A percentile compares a stretch with the other conserved stretches of the same genome.
phyloP scores from a whole-genome alignment of 2,888 invertebrate species.

The Tenthredo livida region DNA sequence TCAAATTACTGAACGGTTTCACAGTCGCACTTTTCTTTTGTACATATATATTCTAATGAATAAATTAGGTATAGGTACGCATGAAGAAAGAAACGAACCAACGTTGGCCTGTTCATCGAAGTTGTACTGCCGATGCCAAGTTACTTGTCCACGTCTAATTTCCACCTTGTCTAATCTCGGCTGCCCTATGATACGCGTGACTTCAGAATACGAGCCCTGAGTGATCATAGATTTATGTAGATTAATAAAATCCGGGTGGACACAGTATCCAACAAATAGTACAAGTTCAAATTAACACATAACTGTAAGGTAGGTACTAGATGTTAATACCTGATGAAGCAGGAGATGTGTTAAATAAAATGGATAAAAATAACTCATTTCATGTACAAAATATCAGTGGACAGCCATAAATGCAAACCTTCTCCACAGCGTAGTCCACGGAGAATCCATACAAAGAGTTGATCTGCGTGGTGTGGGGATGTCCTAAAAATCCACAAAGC shows the following conservation, averaged over 20 bases:
- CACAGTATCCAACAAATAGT: too few species aligned
- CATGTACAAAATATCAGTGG: not conserved
- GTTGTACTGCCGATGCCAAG: not conserved
- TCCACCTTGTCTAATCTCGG: conserved; percentile 61
- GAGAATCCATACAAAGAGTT: conserved; percentile 70
- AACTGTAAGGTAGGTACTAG: too few species aligned
- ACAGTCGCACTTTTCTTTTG: too few species aligned
- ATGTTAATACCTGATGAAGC: too few species aligned
- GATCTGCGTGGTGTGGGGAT: conserved; percentile 60
- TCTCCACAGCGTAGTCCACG: conserved; percentile 59
- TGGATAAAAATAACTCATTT: too few species aligned
- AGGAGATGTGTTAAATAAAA: too few species aligned
- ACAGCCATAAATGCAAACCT: conserved; percentile 52
- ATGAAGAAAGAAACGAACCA: conserved; percentile 57
- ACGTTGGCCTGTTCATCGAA: conserved; percentile 61
- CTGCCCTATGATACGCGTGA: conserved; percentile 61
- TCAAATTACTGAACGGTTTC: not conserved
- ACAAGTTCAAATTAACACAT: too few species aligned
- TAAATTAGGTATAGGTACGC: too few species aligned
- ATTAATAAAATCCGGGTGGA: too few species aligned
- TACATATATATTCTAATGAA: too few species aligned
- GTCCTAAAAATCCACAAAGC: conserved; percentile 59
- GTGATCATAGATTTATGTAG: not conserved
- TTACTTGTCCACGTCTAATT: conserved; percentile 30
- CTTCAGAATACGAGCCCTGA: not conserved